Evolutionary conservation across 1,140 invertebrate genomes (phyloP).

Genomic region (Drosophila erecta): DNA sequence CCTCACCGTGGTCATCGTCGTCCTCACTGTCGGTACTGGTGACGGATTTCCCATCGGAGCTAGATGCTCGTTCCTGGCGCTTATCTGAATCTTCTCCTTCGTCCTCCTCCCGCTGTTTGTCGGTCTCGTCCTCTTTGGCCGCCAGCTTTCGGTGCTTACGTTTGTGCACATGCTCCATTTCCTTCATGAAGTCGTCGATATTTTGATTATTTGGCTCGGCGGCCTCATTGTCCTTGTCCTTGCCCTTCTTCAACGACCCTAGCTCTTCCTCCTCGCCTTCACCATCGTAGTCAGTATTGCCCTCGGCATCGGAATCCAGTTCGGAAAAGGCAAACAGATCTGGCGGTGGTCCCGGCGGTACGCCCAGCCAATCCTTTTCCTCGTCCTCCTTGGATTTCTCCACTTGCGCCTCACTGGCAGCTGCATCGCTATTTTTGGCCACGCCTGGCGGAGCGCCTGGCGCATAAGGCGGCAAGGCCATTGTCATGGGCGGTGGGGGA

Average conservation of each 20-base stretch:
- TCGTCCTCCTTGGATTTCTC: constrained; percentile 85
- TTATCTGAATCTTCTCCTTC: constrained; percentile 35
- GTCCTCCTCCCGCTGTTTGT: constrained; percentile 10
- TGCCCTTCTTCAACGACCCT: constrained; percentile 90
- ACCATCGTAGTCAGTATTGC: constrained; percentile 85
- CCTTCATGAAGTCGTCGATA: constrained; percentile 96
- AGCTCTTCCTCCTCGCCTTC: constrained; percentile 34
- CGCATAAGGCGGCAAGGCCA: constrained; percentile 76
- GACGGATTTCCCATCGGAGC: constrained; percentile 51
- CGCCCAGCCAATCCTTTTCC: constrained; percentile 89
- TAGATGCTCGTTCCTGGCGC: constrained; percentile 32
- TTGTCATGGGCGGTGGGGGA: constrained; percentile 74
- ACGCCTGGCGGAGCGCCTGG: constrained; percentile 77
- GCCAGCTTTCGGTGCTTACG: constrained; percentile 85
- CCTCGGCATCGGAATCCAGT: constrained; percentile 83
- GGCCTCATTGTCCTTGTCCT: constrained; percentile 88
- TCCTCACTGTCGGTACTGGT: constrained; percentile 48
- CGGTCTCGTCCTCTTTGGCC: constrained; percentile 37
- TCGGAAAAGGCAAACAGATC: constrained; percentile 88
- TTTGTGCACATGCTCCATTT: constrained; percentile 94
- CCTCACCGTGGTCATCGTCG: constrained; percentile 31
- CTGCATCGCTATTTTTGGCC: constrained; percentile 55
- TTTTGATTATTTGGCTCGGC: constrained; percentile 90
- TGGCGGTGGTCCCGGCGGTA: constrained; percentile 93
- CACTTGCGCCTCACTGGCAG: constrained; percentile 15